A percentile compares a stretch with the other conserved stretches of the same genome.
Conservation (phyloP, 1,140 invertebrate species). For the Rhagoletis zephyria region DNA sequence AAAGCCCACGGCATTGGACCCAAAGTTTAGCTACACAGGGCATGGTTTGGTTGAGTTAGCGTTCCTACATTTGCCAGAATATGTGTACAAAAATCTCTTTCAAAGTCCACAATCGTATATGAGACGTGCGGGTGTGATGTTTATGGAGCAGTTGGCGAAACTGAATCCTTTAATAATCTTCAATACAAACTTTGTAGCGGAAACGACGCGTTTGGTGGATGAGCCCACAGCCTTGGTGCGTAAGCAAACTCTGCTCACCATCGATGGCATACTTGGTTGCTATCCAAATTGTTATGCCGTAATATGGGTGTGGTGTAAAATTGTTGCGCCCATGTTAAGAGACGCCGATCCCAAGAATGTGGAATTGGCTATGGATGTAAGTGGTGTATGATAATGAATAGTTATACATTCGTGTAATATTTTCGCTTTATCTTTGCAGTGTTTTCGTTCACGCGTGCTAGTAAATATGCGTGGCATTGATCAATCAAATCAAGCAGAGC, state of each 20-base stretch:
- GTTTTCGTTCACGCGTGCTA: slow-evolving; percentile 63
- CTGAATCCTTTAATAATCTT: slow-evolving; percentile 68
- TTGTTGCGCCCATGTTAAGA: slow-evolving; percentile 65
- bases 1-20: slow-evolving; percentile 60
- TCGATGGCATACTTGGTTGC: slow-evolving; percentile 64
- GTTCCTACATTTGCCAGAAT: slow-evolving; percentile 62
- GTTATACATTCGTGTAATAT: not conserved
- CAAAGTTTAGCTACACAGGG: slow-evolving; percentile 66
- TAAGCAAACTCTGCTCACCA: slow-evolving; percentile 61
- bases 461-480: slow-evolving; percentile 66
- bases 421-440: slow-evolving; percentile 59
- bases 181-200: slow-evolving; percentile 67
- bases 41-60: slow-evolving; percentile 61
- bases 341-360: slow-evolving; percentile 66
- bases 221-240: slow-evolving; percentile 66
- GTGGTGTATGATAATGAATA: not conserved
- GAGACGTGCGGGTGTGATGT: slow-evolving; percentile 63
- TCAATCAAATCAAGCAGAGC: slow-evolving; percentile 64
- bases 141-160: slow-evolving; percentile 65
- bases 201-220: slow-evolving; percentile 60
- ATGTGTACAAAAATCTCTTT: slow-evolving; percentile 64
- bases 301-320: slow-evolving; percentile 67
- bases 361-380: slow-evolving; percentile 64
- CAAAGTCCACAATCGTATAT: slow-evolving; percentile 63
- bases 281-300: slow-evolving; percentile 66